Conservation (phyloP, 1,140 invertebrate genomes). For the Zophobas morio region DNA sequence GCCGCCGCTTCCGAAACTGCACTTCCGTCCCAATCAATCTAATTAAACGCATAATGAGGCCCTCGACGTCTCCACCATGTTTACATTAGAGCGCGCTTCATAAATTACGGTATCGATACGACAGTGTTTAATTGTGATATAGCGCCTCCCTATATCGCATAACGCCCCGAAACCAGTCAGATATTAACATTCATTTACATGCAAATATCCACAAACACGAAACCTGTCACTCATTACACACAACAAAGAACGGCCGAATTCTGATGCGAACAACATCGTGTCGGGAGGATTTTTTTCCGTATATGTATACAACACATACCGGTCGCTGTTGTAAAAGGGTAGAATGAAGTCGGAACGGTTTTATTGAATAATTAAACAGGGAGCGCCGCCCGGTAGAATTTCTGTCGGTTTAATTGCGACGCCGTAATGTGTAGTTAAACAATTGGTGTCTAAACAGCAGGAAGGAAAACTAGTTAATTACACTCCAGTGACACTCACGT, state of each 20-base stretch:
- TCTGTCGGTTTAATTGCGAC: conserved; percentile 56
- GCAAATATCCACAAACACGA: conserved; percentile 50
- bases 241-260: conserved; percentile 41
- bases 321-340: conserved; percentile 29
- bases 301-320: conserved; percentile 15
- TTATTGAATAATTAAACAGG: conserved; percentile 66
- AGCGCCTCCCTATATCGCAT: conserved; percentile 50
- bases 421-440: conserved; percentile 59
- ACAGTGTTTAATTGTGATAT: conserved; percentile 61
- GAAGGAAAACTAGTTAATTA: conserved; percentile 59
- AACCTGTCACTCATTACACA: conserved; percentile 48
- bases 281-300: conserved; percentile 28
- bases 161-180: conserved; percentile 51
- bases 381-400: conserved; percentile 55
- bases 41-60: conserved; percentile 45
- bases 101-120: conserved; percentile 60
- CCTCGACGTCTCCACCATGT: conserved; percentile 44
- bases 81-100: conserved; percentile 51
- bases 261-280: conserved; percentile 41
- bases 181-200: conserved; percentile 60
- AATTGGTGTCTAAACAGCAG: conserved; percentile 56
- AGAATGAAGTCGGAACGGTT: conserved; percentile 55
- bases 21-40: conserved; percentile 43
- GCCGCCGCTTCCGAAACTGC: conserved; percentile 26
- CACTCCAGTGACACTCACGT: conserved; percentile 54